These are phyloP conservation scores for Agrotis segetum DNA, from an alignment of 2,888 invertebrate genomes.

Conservation along the genomic window DNA sequence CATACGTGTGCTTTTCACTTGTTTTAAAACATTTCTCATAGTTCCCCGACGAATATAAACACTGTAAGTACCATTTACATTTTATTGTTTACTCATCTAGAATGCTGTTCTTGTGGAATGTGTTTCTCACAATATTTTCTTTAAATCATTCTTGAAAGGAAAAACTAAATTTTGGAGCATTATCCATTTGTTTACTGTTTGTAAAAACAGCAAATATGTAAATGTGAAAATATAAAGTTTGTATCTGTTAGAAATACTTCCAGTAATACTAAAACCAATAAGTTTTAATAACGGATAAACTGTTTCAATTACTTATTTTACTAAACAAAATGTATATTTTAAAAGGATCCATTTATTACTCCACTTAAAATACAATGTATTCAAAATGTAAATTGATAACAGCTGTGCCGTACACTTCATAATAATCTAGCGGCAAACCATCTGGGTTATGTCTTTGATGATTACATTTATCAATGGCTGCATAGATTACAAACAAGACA, in stretches of 20 bases:
- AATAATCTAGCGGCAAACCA: conserved; percentile 3
- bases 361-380: not conserved
- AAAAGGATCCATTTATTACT: not conserved
- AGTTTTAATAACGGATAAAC: not conserved
- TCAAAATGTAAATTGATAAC: conserved; percentile 19
- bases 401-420: conserved; percentile 13
- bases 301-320: not conserved
- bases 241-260: no score
- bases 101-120: not conserved
- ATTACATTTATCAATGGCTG: conserved; percentile 16
- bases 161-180: not conserved
- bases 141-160: conserved; percentile 2
- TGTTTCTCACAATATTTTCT: not conserved
- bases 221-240: not conserved
- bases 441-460: not conserved
- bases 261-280: not conserved
- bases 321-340: not conserved
- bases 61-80: conserved; percentile 62
- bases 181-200: conserved; percentile 32
- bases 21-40: conserved; percentile 45
- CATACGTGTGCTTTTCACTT: conserved; percentile 71
- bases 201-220: not conserved
- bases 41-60: conserved; percentile 27
- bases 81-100: conserved; percentile 3
- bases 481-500: conserved; percentile 11